phyloP scores from a whole-genome alignment of 2,888 invertebrate species.

The Agrotis exclamationis region DNA sequence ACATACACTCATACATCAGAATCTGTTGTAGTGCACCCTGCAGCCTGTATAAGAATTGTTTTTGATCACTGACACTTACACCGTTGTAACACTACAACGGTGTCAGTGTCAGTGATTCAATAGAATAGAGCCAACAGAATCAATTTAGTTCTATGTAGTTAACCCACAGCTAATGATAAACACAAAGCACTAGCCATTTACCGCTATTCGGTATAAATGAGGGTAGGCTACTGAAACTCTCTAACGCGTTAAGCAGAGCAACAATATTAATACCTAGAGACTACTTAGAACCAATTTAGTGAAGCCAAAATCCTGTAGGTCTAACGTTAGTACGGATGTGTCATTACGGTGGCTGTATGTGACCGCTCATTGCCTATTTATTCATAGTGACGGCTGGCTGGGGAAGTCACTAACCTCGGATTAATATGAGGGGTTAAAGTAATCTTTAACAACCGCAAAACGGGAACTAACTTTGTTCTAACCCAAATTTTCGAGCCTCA shows the following conservation, averaged over 20 bases:
- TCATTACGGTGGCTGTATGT: neutral
- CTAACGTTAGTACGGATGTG: constrained; percentile 3
- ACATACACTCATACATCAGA: too few relatives aligned
- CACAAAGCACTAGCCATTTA: neutral
- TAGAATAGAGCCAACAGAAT: too few relatives aligned
- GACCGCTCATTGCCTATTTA: constrained; percentile 6
- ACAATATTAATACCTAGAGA: constrained; percentile 19
- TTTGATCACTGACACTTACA: too few relatives aligned
- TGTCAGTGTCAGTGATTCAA: too few relatives aligned
- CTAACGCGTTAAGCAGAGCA: constrained; percentile 3
- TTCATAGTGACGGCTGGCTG: neutral
- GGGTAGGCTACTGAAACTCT: constrained; percentile 10
- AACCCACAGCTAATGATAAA: neutral
- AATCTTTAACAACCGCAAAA: too few relatives aligned
- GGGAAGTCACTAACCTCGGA: neutral
- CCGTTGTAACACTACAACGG: too few relatives aligned
- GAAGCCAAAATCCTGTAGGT: constrained; percentile 13
- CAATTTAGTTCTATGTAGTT: neutral
- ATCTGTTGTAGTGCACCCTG: too few relatives aligned
- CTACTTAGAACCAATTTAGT: constrained; percentile 31
- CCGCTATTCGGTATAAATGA: constrained; percentile 9
- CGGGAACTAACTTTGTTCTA: too few relatives aligned
- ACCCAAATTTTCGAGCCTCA: too few relatives aligned
- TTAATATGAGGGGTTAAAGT: neutral
- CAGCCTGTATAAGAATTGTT: too few relatives aligned